Evolutionary conservation across 2,888 invertebrate genomes (phyloP).

Genomic region (Rotaria magnacalcarata): DNA sequence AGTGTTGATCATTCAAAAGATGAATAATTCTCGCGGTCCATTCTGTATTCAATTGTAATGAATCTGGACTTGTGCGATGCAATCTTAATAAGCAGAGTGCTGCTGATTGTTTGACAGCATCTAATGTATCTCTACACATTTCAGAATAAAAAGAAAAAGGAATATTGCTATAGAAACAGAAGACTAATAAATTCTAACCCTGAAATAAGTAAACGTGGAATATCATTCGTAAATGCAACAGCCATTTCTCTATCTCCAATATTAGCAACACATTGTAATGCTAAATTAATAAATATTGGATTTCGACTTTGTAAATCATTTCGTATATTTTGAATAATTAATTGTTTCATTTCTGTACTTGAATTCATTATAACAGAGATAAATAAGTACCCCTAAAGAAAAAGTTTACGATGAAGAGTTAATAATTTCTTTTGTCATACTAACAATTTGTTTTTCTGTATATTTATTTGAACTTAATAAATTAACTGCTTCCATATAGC

Average conservation of each 20-base stretch:
- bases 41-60: constrained; percentile 80
- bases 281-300: constrained; percentile 95
- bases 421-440: constrained; percentile 46
- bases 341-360: constrained; percentile 94
- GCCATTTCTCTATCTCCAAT: constrained; percentile 99
- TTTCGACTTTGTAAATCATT: constrained; percentile 88
- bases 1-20: constrained; percentile 93
- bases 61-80: constrained; percentile 88
- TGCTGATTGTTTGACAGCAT: constrained; percentile 97
- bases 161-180: constrained; percentile 55
- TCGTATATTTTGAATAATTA: constrained; percentile 97
- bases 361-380: constrained; percentile 98
- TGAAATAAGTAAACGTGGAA: constrained; percentile 93
- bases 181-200: constrained; percentile 64
- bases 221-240: constrained; percentile 95
- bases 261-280: constrained; percentile 97
- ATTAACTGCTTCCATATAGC: constrained; percentile 99
- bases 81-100: constrained; percentile 88
- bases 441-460: constrained; percentile 95
- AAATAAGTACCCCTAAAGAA: constrained; percentile 86
- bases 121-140: constrained; percentile 78
- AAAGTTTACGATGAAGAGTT: no score
- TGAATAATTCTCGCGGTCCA: constrained; percentile 98
- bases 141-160: neutral
- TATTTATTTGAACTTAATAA: constrained; percentile 98